Conservation (phyloP, 1,140 invertebrate genomes). For the Linepithema humile region DNA sequence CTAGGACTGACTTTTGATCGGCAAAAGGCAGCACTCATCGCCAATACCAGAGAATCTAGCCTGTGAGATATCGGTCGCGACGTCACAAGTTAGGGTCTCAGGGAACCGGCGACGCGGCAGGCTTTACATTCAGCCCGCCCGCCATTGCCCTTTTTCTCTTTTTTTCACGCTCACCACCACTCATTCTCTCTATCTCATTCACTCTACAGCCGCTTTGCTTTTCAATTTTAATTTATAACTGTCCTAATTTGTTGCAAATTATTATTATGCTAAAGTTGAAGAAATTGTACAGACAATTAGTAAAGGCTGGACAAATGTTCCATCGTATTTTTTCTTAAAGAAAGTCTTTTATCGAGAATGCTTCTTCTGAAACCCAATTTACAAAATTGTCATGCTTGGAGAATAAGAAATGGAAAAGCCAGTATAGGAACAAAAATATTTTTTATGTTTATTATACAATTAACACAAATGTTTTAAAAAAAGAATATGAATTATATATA, state of each 20-base stretch:
- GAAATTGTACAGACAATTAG: not conserved
- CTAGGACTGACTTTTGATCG: slow-evolving; percentile 81
- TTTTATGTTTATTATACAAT: not conserved
- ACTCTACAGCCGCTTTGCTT: slow-evolving; percentile 15
- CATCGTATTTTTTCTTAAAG: not conserved
- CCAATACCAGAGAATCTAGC: slow-evolving; percentile 90
- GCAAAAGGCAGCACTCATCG: slow-evolving; percentile 84
- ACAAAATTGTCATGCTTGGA: not conserved
- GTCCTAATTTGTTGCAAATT: not conserved
- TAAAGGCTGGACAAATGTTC: not conserved
- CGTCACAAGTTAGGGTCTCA: slow-evolving; percentile 92
- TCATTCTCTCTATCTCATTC: slow-evolving; percentile 47
- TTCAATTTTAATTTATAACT: slow-evolving; percentile 4
- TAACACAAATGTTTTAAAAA: not conserved
- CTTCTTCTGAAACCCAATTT: too few species aligned
- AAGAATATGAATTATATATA: too few species aligned
- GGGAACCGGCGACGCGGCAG: slow-evolving; percentile 87
- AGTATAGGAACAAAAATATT: not conserved
- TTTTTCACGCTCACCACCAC: slow-evolving; percentile 32
- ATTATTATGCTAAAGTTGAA: not conserved
- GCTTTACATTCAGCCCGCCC: slow-evolving; percentile 81
- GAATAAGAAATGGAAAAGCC: not conserved
- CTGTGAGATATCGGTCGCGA: slow-evolving; percentile 87
- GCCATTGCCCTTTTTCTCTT: slow-evolving; percentile 75
- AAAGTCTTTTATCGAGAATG: too few species aligned